Conservation (phyloP, 2,113 vertebrate genomes). For the Sturnus vulgaris region DNA sequence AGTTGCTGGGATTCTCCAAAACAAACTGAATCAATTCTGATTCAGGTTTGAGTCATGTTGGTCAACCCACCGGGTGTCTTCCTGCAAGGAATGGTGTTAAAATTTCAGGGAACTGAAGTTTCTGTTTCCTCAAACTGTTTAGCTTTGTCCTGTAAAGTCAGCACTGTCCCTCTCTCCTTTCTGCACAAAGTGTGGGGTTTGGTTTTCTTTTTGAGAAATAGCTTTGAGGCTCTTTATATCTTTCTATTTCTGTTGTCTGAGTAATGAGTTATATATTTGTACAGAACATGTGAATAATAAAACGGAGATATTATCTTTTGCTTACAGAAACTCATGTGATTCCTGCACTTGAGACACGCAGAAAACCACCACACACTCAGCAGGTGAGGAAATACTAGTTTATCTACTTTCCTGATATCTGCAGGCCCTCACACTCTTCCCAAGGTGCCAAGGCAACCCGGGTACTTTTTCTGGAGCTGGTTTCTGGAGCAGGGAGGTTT, state of each 20-base stretch:
- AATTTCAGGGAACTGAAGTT: background rate
- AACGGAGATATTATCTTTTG: background rate
- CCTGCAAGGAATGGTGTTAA: accelerated
- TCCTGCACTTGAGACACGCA: background rate
- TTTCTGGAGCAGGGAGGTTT: background rate
- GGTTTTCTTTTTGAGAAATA: background rate
- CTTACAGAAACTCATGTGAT: background rate
- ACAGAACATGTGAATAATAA: background rate
- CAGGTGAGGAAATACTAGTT: background rate
- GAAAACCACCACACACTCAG: background rate
- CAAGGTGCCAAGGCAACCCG: background rate
- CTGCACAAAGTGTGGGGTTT: background rate
- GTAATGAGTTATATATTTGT: background rate
- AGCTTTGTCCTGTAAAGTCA: background rate
- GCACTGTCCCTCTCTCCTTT: background rate
- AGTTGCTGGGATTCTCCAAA: background rate
- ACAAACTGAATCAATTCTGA: background rate
- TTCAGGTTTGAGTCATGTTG: background rate
- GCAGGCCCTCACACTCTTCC: no score
- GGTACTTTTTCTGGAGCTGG: background rate
- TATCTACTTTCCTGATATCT: background rate
- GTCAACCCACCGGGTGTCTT: accelerated
- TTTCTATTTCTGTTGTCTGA: background rate
- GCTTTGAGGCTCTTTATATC: accelerated
- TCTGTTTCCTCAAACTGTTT: background rate